These are phyloP conservation scores for Fistularia tabacaria DNA, from an alignment of 2,797 vertebrate species.

Conservation along the genomic window DNA sequence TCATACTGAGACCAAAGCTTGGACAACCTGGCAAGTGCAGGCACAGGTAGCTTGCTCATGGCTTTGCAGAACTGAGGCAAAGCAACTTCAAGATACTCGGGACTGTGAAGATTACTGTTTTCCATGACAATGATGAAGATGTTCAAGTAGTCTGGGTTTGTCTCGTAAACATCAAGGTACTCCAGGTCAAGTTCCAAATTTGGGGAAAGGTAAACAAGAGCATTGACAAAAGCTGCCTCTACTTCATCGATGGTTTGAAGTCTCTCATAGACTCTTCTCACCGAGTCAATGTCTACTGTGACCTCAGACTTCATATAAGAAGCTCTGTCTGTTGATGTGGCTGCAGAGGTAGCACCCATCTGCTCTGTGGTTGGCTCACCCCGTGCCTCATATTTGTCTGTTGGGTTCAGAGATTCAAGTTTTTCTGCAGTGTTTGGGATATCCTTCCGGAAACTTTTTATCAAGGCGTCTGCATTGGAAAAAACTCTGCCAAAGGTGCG, in stretches of 20 bases:
- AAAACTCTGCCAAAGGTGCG: conserved; percentile 90
- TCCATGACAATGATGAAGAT: conserved; percentile 97
- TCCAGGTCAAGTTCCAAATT: conserved; percentile 97
- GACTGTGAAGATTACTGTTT: conserved; percentile 96
- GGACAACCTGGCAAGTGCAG: conserved; percentile 85
- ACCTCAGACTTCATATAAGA: conserved; percentile 79
- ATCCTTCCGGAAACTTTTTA: conserved; percentile 89
- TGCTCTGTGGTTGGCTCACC: conserved; percentile 75
- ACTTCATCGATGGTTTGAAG: conserved; percentile 89
- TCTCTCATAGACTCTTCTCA: conserved; percentile 89
- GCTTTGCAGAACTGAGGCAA: conserved; percentile 96
- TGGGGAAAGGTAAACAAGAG: conserved; percentile 92
- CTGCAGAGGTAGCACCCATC: conserved; percentile 75
- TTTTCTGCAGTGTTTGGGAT: conserved; percentile 79
- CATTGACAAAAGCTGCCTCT: conserved; percentile 92
- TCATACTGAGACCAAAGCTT: conserved; percentile 88
- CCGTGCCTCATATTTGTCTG: conserved; percentile 81
- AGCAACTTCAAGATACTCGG: conserved; percentile 95
- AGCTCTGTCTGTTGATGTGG: conserved; percentile 74
- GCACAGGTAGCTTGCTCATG: conserved; percentile 93
- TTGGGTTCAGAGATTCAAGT: conserved; percentile 79
- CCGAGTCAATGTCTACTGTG: conserved; percentile 86
- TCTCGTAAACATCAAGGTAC: conserved; percentile 92
- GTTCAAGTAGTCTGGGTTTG: conserved; percentile 94
- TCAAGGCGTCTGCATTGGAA: conserved; percentile 89